Evolutionary conservation across 2,888 invertebrate species (phyloP), one percentile per base, ranked within the genome.

Genomic region (Drosophila differens): DNA sequence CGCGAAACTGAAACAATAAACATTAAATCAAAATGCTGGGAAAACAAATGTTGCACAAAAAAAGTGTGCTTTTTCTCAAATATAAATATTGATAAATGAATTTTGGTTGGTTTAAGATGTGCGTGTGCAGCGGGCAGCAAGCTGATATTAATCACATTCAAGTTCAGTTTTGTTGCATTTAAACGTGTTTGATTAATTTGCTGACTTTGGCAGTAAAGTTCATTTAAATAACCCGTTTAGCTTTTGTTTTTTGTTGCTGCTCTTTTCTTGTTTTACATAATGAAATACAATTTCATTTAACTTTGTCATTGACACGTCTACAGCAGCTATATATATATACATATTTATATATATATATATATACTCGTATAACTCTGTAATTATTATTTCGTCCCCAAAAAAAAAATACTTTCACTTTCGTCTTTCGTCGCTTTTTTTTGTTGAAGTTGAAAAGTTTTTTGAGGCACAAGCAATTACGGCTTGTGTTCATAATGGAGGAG

Each of bases 271-370:
- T 49, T 80, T 77, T 81, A 70, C 81, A 80, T 74, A 76, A 80
- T 79, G 73, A 66, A 76, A 72, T 70, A 64, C 64, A 65, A 67
- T 73, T 79, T 65, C 25, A 70, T 68, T 76, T 69, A 67, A 61
- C 54, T 79, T 79, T 79, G 76, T 79, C 80, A 76, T 79, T 79
- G 79, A 70, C 76, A 79, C 72, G 75, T 69, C 65, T 2, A 33
- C 41, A 58, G n/a, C 66, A 59, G 67, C 39, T 30, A 47, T 44
- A 19, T 19, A n/a, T 41, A n/a, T 9, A 41, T 10, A 10, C 28
- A 55, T 39, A 14, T 22, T 1, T n/a, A 19, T 19, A n/a, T 41
- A 41, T 0, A 55, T 55, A 52, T 44, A 44, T 25, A 47, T 53
- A 33, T 19, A 47, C 25, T 51, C 10, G 16, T n/a, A 52, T 35